Evolutionary conservation across 37 sponge, comb jelly and placozoan species (phyloP).

Genomic region (Ephydatia muelleri): DNA sequence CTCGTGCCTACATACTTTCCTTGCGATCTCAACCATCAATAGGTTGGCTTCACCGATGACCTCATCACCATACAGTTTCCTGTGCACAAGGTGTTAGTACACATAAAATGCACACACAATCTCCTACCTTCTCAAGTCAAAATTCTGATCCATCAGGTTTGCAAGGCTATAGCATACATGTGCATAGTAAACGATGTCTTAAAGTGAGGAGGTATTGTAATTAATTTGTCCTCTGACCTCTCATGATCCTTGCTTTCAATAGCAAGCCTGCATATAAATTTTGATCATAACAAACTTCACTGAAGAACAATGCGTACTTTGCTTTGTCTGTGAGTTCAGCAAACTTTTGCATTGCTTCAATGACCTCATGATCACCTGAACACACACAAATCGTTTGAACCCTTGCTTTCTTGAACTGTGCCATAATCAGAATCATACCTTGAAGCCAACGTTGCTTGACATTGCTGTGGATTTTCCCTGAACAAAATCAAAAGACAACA

Average conservation of each 20-base stretch:
- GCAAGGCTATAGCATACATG: conserved; percentile 41
- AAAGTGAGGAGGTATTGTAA: neutral
- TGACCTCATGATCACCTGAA: conserved; percentile 72
- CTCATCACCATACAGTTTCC: conserved; percentile 73
- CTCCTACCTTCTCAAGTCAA: conserved; percentile 64
- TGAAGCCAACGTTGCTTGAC: conserved; percentile 74
- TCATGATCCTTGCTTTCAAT: conserved; percentile 53
- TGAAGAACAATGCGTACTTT: conserved; percentile 20
- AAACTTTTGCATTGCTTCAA: conserved; percentile 77
- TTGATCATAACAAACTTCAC: neutral
- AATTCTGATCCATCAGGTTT: conserved; percentile 78
- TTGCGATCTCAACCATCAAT: conserved; percentile 73
- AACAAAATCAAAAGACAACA: neutral
- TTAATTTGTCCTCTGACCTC: conserved; percentile 15
- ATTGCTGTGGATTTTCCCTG: conserved; percentile 82
- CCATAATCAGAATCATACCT: conserved; percentile 31
- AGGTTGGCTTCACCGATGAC: conserved; percentile 77
- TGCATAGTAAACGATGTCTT: neutral
- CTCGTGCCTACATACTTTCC: conserved; percentile 26
- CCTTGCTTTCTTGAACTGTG: neutral
- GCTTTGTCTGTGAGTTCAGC: conserved; percentile 69
- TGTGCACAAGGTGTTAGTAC: neutral
- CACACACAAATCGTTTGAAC: neutral
- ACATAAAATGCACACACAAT: neutral
- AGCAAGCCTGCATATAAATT: conserved; percentile 46